phyloP scores from a whole-genome alignment of 2,888 invertebrate species.

The Spisula solida region DNA sequence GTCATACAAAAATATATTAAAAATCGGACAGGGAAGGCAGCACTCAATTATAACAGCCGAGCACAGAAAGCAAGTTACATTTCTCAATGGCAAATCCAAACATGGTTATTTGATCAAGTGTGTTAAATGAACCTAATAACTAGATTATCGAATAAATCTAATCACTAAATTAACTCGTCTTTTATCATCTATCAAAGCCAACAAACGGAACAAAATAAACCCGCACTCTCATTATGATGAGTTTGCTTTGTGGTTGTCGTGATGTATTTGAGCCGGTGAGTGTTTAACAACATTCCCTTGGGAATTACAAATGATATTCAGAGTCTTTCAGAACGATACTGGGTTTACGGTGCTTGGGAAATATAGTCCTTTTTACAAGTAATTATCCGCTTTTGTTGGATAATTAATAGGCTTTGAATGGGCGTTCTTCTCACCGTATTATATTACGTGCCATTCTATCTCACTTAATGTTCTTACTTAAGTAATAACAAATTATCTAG shows the following conservation, averaged over 20 bases:
- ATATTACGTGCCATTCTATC: neutral
- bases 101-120: neutral
- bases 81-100: neutral
- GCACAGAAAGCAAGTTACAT: too few relatives aligned
- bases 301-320: conserved; percentile 21
- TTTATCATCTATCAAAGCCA: conserved; percentile 25
- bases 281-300: conserved; percentile 26
- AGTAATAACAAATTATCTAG: conserved; percentile 10
- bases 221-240: conserved; percentile 24
- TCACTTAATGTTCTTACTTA: conserved; percentile 19
- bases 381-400: conserved; percentile 8
- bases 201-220: conserved; percentile 13
- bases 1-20: too few relatives aligned
- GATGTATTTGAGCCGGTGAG: conserved; percentile 22
- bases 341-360: conserved; percentile 24
- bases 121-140: conserved; percentile 14
- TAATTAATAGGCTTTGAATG: conserved; percentile 35
- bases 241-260: conserved; percentile 3
- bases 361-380: conserved; percentile 34
- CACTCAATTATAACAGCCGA: too few relatives aligned
- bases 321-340: conserved; percentile 14
- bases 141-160: conserved; percentile 30
- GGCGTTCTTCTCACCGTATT: neutral
- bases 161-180: conserved; percentile 29
- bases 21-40: too few relatives aligned